Evolutionary conservation across 2,113 vertebrate species (phyloP), one percentile per base, ranked within the genome.

Genomic region (Atrichornis clamosus): DNA sequence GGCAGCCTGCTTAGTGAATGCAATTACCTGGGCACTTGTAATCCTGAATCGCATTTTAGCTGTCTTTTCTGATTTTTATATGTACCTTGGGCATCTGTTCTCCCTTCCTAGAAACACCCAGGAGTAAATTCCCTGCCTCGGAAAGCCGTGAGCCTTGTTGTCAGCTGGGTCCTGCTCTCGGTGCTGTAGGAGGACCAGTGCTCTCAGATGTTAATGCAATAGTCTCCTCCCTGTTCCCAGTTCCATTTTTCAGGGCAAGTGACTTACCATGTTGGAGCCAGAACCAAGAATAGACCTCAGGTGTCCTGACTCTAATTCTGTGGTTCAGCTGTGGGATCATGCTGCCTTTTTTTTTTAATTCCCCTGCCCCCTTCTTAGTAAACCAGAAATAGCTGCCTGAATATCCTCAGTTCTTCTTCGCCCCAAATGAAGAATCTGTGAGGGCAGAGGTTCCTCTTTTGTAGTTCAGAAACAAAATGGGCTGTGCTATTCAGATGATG

Each of bases 271-370:
- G 3, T 41, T 86, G 75, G 47, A 93, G 90, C 52, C 41, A 82
- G 93, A 94, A 91, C 96, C 90, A 94, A 96, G 90, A 96, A 95
- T 95, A 96, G 93, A 93, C 64, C 44, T 96, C 68, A 95, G 96
- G 93, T 90, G 95, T 93, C 95, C 90, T 90, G 56, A 81, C 83
- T 95, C 50, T 90, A 95, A 92, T 94, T 95, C 75, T 92, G 92
- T 77, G 82, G 84, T 93, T 96, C 44, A 93, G 85, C 96, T 92
- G 60, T 56, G 92, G 93, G 96, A 94, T 96, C 64, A 47, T 62
- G 72, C 74, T 90, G 87, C 90, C 27, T 83, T 46, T 91, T 92
- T 94, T 89, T 76, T n/a, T n/a, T n/a, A n/a, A 94, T 95, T 93
- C 55, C 90, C 88, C 79, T 59, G 72, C 37, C 84, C 76, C 22